A percentile compares a stretch with the other conserved stretches of the same genome.
These are phyloP conservation scores for Furcula furcula DNA, from an alignment of 2,888 invertebrate species.

Conservation along the genomic window DNA sequence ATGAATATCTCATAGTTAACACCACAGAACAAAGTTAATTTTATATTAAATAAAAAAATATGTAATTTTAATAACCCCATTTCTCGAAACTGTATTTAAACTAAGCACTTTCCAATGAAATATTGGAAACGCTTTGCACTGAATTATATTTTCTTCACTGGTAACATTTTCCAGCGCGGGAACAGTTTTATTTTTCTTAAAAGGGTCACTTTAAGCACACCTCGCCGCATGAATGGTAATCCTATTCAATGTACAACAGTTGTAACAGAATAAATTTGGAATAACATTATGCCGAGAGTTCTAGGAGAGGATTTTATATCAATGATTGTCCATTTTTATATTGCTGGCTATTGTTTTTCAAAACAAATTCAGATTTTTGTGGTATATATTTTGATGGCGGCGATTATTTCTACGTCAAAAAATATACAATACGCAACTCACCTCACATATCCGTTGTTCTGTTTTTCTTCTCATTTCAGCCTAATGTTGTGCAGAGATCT, in stretches of 20 bases:
- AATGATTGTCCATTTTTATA: conserved; percentile 42
- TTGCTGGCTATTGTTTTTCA: too few relatives aligned
- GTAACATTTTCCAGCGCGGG: not conserved
- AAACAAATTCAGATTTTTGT: too few relatives aligned
- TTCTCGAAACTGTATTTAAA: too few relatives aligned
- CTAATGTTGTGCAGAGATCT: conserved; percentile 44
- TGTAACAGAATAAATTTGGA: conserved; percentile 56
- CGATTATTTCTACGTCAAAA: too few relatives aligned
- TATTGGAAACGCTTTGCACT: too few relatives aligned
- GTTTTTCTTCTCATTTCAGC: conserved; percentile 41
- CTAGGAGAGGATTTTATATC: conserved; percentile 58
- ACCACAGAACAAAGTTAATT: too few relatives aligned
- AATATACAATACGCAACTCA: too few relatives aligned
- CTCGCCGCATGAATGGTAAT: conserved; percentile 47
- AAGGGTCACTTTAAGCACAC: conserved; percentile 40
- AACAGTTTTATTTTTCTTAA: conserved; percentile 26
- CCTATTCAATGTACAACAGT: conserved; percentile 50
- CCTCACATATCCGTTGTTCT: conserved; percentile 53
- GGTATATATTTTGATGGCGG: too few relatives aligned
- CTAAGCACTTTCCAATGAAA: too few relatives aligned
- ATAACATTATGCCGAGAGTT: conserved; percentile 59
- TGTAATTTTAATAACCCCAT: too few relatives aligned
- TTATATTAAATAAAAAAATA: too few relatives aligned
- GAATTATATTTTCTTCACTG: not conserved
- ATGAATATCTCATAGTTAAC: too few relatives aligned